Conservation (phyloP, 2,113 vertebrate genomes). For the Vicugna pacos region DNA sequence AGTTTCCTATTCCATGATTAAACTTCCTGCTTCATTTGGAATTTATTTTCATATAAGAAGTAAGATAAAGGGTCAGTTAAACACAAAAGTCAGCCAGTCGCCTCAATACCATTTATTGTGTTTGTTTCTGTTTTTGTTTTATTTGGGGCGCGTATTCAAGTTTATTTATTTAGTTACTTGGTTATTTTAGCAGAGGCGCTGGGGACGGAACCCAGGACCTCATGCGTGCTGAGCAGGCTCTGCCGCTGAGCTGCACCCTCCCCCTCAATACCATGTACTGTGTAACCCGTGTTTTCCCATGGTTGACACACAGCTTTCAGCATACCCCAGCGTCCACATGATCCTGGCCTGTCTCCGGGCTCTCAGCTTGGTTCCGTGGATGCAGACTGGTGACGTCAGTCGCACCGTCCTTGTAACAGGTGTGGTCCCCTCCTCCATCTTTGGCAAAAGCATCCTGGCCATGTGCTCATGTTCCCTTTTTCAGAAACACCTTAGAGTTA, state of each 20-base stretch:
- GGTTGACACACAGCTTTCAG: accelerated
- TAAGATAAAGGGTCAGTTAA: neutral
- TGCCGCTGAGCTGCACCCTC: too few relatives aligned
- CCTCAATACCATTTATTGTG: neutral
- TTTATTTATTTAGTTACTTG: too few relatives aligned
- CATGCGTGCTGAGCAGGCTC: too few relatives aligned
- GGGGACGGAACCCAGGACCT: too few relatives aligned
- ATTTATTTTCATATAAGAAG: neutral
- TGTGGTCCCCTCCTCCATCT: neutral
- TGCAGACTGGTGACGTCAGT: accelerated
- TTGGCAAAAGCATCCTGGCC: neutral
- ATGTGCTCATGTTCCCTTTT: accelerated
- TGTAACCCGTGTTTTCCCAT: neutral
- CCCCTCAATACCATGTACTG: too few relatives aligned
- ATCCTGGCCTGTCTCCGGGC: neutral
- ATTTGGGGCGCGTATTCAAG: too few relatives aligned
- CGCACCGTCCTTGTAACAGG: accelerated
- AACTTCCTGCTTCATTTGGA: neutral
- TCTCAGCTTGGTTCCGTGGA: neutral
- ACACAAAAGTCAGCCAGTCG: too few relatives aligned
- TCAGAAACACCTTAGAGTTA: neutral
- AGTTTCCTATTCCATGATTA: neutral
- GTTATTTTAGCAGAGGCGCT: too few relatives aligned
- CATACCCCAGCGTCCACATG: neutral
- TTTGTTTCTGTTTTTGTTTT: too few relatives aligned